Evolutionary conservation across 2,113 vertebrate genomes (phyloP).

Genomic region (Zosterops lateralis): DNA sequence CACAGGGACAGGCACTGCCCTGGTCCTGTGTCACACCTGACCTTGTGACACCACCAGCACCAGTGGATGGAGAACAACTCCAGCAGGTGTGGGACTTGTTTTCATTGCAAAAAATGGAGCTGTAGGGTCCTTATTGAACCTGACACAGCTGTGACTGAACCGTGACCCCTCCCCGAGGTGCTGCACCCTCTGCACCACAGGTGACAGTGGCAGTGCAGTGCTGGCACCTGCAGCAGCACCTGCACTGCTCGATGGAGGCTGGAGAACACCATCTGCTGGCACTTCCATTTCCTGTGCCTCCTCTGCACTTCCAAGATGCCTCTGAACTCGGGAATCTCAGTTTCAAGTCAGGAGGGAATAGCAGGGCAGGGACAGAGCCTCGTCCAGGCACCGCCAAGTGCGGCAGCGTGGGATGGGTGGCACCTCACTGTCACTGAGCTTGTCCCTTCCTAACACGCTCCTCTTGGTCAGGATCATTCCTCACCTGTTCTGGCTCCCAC

Average conservation of each 20-base stretch:
- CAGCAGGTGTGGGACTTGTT: fast-evolving
- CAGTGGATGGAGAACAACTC: background rate
- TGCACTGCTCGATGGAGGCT: background rate
- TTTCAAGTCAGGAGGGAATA: background rate
- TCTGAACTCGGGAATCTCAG: background rate
- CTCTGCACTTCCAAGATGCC: background rate
- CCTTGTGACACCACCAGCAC: background rate
- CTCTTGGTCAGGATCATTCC: background rate
- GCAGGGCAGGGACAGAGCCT: background rate
- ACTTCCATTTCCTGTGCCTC: background rate
- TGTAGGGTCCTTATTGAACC: fast-evolving
- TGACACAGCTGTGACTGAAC: background rate
- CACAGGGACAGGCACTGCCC: background rate
- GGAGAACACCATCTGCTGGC: background rate
- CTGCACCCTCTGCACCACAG: background rate
- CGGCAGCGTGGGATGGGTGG: fast-evolving
- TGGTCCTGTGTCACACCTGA: background rate
- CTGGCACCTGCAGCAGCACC: background rate
- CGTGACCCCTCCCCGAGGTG: background rate
- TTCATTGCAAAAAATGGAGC: fast-evolving
- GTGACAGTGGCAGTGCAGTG: fast-evolving
- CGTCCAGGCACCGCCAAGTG: background rate
- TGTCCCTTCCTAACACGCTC: fast-evolving
- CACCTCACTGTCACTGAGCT: background rate
- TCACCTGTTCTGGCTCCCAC: background rate